These are phyloP conservation scores for Dreissena rostriformis DNA, from an alignment of 1,140 invertebrate genomes.

Conservation along the genomic window DNA sequence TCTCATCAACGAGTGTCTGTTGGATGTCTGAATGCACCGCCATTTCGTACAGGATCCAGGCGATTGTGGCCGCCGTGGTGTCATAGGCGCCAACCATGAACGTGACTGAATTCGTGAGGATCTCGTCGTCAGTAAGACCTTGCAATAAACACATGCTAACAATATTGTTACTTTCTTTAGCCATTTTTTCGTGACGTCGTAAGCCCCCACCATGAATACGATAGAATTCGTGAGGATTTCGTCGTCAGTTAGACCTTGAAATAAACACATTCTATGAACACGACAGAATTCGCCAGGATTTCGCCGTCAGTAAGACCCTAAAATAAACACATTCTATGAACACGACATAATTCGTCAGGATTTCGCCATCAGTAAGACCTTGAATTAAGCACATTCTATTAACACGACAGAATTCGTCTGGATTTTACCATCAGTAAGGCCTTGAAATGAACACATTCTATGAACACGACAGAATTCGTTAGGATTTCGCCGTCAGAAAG, in stretches of 20 bases:
- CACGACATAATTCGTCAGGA: neutral
- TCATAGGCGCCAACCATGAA: neutral
- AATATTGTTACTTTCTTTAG: too few relatives aligned
- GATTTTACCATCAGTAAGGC: neutral
- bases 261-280: neutral
- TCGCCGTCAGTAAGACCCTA: neutral
- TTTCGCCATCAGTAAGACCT: neutral
- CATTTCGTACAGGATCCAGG: neutral
- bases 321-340: neutral
- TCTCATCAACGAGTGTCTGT: neutral
- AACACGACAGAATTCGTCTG: neutral
- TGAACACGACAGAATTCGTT: too few relatives aligned
- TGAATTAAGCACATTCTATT: neutral
- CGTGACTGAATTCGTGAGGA: neutral
- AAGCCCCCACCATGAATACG: neutral
- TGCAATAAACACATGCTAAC: neutral
- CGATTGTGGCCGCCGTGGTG: neutral
- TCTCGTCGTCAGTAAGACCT: neutral
- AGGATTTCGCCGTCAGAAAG: too few relatives aligned
- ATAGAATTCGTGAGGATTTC: neutral
- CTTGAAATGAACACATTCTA: neutral
- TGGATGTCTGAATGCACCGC: neutral
- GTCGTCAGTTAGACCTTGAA: neutral
- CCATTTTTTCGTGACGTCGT: neutral
- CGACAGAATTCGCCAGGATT: neutral